phyloP scores from a whole-genome alignment of 2,113 vertebrate species.

The Entosphenus tridentatus region DNA sequence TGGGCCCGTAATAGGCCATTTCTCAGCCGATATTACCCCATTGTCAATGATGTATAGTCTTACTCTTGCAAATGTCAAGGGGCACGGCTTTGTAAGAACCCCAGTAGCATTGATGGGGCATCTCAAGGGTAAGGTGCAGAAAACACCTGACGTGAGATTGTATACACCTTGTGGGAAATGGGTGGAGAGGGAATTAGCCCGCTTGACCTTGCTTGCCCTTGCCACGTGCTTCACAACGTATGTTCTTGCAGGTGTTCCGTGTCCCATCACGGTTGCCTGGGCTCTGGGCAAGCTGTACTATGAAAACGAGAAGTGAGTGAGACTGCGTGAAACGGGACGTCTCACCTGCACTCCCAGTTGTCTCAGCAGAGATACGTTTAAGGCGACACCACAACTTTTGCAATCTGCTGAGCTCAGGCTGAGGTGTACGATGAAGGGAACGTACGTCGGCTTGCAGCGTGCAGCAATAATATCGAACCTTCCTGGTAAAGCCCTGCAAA shows the following conservation, averaged over 20 bases:
- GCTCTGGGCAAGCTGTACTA: slow-evolving; percentile 72
- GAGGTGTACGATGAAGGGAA: too few species aligned
- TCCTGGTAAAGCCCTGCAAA: too few species aligned
- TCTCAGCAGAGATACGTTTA: too few species aligned
- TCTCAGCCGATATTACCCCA: too few species aligned
- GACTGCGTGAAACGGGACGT: neutral
- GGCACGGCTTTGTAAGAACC: neutral
- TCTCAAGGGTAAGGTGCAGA: neutral
- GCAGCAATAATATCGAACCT: too few species aligned
- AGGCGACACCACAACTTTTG: too few species aligned
- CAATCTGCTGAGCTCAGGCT: too few species aligned
- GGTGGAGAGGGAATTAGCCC: neutral
- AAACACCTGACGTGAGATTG: neutral
- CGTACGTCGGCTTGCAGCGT: too few species aligned
- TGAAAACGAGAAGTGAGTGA: slow-evolving; percentile 70
- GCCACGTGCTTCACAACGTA: neutral
- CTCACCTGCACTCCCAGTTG: too few species aligned
- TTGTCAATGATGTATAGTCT: too few species aligned
- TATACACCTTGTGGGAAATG: neutral
- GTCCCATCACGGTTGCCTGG: slow-evolving; percentile 71
- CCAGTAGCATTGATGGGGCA: neutral
- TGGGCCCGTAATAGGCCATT: too few species aligned
- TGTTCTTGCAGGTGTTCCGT: slow-evolving; percentile 43
- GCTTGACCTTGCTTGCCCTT: neutral
- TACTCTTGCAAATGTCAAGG: neutral